Conservation (phyloP, 2,888 invertebrate genomes). For the Drosophila greeni region DNA sequence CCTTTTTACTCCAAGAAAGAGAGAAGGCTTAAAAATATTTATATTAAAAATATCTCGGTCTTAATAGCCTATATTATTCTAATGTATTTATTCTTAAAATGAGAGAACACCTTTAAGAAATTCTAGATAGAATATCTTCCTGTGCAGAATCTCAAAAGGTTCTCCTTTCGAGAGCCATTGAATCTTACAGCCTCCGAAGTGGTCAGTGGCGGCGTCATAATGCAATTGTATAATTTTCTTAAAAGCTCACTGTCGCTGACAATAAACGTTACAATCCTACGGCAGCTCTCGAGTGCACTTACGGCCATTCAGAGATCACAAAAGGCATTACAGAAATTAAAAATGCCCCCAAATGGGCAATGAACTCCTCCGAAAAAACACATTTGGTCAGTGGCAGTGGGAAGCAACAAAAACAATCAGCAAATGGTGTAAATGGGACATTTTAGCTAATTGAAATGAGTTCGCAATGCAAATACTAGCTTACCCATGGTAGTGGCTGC, state of each 20-base stretch:
- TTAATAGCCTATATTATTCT: not conserved
- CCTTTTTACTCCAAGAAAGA: no score
- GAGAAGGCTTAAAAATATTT: not conserved
- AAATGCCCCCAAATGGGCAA: slow-evolving; percentile 57
- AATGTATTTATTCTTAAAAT: no score
- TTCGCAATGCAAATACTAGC: slow-evolving; percentile 53
- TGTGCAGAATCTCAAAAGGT: not conserved
- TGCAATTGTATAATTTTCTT: slow-evolving; percentile 73
- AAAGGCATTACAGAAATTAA: slow-evolving; percentile 66
- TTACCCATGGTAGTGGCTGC: slow-evolving; percentile 11
- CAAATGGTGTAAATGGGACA: slow-evolving; percentile 74
- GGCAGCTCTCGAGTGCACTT: slow-evolving; percentile 51
- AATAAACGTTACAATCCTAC: slow-evolving; percentile 35
- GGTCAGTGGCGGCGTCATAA: slow-evolving; percentile 69
- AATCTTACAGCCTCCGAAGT: slow-evolving; percentile 17
- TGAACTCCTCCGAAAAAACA: slow-evolving; percentile 47
- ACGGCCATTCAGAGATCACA: slow-evolving; percentile 46
- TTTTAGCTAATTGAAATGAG: slow-evolving; percentile 77
- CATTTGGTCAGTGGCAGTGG: slow-evolving; percentile 41
- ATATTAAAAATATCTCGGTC: no score
- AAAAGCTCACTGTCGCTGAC: slow-evolving; percentile 57
- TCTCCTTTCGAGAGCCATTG: slow-evolving; percentile 2
- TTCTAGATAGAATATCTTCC: no score
- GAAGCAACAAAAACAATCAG: slow-evolving; percentile 62
- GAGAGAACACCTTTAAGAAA: accelerated